Base-by-base conservation (phyloP, 2,888 invertebrate species). In the Macrosiphum euphorbiae region DNA sequence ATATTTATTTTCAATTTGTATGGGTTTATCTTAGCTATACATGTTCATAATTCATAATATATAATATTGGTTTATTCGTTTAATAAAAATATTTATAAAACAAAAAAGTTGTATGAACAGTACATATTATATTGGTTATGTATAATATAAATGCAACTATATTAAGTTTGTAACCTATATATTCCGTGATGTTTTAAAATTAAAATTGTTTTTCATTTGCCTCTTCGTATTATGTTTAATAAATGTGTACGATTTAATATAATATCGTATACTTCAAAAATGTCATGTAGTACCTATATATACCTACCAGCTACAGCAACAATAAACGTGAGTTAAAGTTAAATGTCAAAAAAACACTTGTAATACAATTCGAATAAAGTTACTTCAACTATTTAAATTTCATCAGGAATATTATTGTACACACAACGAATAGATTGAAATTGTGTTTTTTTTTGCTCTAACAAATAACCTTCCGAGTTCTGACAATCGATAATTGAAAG, bases 401-500 rank as follows among this genome's bases (percentile, higher is more conserved):
- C 35, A 67, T 35, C 67, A 35, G 35, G 16, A 35, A 67, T 67
- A 67, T 67, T 67, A 67, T 67, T 67, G 67, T 20, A 20, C 10
- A 20, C 16, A 88, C 41, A 58, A 58, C 44, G 13, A 88, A 52
- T n/a, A 52, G 61, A 67, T 90, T 90, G 24, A 47, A 67, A 50
- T 47, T 78, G 35, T 35, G 10, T 55, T 89, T 67, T 85, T 58
- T 28, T n/a, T 55, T 55, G 44, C 11, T 44, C n/a, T n/a, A 41
- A 58, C 58, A 86, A 91, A 86, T 58, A 58, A 86, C 58, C 58
- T 26, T 26, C n/a, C 11, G 35, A 44, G 85, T n/a, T 67, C 67
- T 85, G 85, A 44, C 86, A n/a, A 58, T 58, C 85, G 58, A 86
- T 91, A 58, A 91, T 91, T 58, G 91, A 91, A 86, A 84, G 91